Evolutionary conservation across 2,113 vertebrate genomes (phyloP).

Genomic region (Podiceps cristatus): DNA sequence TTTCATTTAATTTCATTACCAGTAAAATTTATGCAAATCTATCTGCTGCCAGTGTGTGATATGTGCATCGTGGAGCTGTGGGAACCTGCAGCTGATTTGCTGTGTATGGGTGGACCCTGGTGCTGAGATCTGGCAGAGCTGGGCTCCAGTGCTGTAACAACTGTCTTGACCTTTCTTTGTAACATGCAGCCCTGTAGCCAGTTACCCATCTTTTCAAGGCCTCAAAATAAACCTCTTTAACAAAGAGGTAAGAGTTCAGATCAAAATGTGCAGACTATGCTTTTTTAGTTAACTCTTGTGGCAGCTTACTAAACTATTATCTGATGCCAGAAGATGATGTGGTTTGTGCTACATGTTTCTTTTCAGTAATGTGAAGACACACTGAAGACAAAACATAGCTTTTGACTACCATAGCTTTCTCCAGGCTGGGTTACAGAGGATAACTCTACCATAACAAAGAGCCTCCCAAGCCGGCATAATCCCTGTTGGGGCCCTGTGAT

Average conservation of each 20-base stretch:
- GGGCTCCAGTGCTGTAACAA: not conserved
- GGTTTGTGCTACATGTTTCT: not conserved
- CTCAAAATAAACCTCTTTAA: not conserved
- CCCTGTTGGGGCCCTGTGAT: not conserved
- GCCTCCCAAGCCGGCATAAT: not conserved
- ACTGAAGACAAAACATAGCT: not conserved
- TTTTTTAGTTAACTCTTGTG: not conserved
- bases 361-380: not conserved
- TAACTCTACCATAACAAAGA: not conserved
- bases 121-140: not conserved
- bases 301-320: not conserved
- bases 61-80: not conserved
- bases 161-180: not conserved
- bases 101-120: not conserved
- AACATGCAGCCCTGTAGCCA: not conserved
- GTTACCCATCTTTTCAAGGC: not conserved
- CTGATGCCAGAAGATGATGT: not conserved
- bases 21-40: not conserved
- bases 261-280: not conserved
- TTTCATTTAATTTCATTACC: not conserved
- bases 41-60: not conserved
- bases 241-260: not conserved
- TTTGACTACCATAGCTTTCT: not conserved
- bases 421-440: not conserved
- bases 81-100: not conserved